Percentiles rank a stretch among this genome's conserved stretches.
phyloP scores from a whole-genome alignment of 2,797 vertebrate species.

The Stomatorhinus walkeri region DNA sequence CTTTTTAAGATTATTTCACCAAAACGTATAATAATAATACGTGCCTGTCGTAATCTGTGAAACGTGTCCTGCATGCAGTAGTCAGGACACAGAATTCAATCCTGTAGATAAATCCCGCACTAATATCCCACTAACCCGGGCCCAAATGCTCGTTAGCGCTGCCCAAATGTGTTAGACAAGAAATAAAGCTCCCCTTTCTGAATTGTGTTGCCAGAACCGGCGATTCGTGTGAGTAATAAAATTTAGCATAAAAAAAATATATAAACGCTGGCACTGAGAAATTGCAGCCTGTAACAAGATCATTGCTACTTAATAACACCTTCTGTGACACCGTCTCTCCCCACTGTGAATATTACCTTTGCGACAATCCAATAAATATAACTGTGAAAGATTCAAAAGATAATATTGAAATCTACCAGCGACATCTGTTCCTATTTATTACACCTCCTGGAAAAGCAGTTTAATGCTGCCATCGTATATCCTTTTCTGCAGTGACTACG shows the following conservation, averaged over 20 bases:
- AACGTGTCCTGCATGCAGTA: background rate
- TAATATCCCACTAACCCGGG: slow-evolving; percentile 11
- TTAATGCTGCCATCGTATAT: slow-evolving; percentile 24
- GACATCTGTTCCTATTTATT: slow-evolving; percentile 73
- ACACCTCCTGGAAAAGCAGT: slow-evolving; percentile 49
- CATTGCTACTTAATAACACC: slow-evolving; percentile 72
- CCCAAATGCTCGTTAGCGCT: slow-evolving; percentile 16
- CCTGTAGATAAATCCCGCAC: slow-evolving; percentile 15
- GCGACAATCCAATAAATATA: slow-evolving; percentile 77
- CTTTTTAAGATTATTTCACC: background rate
- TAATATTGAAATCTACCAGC: slow-evolving; percentile 75
- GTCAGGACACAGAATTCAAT: background rate
- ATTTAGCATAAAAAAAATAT: slow-evolving; percentile 50
- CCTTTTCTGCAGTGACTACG: slow-evolving; percentile 35
- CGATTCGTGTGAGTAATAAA: slow-evolving; percentile 58
- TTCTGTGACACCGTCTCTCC: slow-evolving; percentile 62
- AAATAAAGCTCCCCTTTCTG: slow-evolving; percentile 30
- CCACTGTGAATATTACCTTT: slow-evolving; percentile 73
- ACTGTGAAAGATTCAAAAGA: slow-evolving; percentile 68
- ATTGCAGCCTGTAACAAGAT: slow-evolving; percentile 71
- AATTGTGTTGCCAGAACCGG: slow-evolving; percentile 43
- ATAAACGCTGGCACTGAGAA: slow-evolving; percentile 62
- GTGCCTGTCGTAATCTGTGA: background rate
- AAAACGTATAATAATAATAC: background rate
- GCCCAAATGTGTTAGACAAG: slow-evolving; percentile 21